phyloP scores from a whole-genome alignment of 2,797 vertebrate genomes.

The Gymnothorax reevesii region DNA sequence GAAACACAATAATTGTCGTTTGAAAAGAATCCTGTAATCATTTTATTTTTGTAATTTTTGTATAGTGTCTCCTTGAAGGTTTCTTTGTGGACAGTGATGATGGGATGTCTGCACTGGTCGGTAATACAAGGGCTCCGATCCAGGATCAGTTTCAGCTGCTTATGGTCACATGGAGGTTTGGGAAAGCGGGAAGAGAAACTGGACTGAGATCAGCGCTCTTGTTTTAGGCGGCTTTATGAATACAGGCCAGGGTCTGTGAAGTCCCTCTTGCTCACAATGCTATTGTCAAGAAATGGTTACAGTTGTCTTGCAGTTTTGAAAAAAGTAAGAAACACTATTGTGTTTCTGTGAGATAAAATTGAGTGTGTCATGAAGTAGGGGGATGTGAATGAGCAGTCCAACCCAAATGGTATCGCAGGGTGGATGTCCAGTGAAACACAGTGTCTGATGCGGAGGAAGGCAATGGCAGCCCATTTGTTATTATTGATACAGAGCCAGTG shows the following conservation, averaged over 20 bases:
- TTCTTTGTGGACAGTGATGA: slow-evolving; percentile 34
- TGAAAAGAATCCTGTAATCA: slow-evolving; percentile 68
- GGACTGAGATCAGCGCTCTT: too few species aligned
- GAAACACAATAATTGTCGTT: slow-evolving; percentile 80
- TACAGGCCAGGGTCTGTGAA: neutral
- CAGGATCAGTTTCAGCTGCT: too few species aligned
- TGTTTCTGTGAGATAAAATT: neutral
- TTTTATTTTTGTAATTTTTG: slow-evolving; percentile 57
- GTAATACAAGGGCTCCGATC: too few species aligned
- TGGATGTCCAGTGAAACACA: slow-evolving; percentile 7
- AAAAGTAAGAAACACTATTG: neutral
- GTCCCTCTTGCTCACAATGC: neutral
- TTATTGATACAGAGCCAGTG: slow-evolving; percentile 60
- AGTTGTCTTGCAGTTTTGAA: neutral
- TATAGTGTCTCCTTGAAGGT: slow-evolving; percentile 48
- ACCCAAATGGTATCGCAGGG: neutral
- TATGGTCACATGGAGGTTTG: too few species aligned
- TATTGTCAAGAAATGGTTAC: neutral
- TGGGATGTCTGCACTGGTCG: slow-evolving; percentile 38
- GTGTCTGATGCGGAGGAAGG: slow-evolving; percentile 35
- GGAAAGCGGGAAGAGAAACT: too few species aligned
- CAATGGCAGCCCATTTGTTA: slow-evolving; percentile 28
- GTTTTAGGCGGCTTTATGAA: too few species aligned
- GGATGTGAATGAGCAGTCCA: neutral
- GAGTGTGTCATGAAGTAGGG: neutral